phyloP scores from a whole-genome alignment of 2,113 vertebrate species.

The Gadus macrocephalus region DNA sequence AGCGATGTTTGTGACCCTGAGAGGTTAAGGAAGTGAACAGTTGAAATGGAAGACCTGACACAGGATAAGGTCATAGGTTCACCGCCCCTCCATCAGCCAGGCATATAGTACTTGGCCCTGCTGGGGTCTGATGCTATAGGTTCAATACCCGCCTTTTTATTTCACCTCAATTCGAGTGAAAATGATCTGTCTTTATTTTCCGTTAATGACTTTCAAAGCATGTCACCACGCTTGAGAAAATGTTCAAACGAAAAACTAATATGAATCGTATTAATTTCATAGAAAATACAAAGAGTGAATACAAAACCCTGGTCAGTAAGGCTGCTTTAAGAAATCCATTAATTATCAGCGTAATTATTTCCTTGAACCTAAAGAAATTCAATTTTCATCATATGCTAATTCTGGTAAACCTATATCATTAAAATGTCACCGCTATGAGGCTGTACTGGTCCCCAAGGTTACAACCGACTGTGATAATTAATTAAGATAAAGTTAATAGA shows the following conservation, averaged over 20 bases:
- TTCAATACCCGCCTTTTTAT: constrained; percentile 31
- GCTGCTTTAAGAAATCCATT: too few relatives aligned
- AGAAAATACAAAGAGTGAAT: neutral
- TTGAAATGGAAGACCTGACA: constrained; percentile 33
- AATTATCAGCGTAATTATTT: too few relatives aligned
- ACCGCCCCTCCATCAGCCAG: constrained; percentile 15
- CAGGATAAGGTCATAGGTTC: constrained; percentile 39
- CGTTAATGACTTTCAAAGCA: constrained; percentile 14
- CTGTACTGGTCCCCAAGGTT: constrained; percentile 44
- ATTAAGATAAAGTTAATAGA: constrained; percentile 72
- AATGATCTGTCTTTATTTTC: constrained; percentile 14
- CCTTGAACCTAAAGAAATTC: too few relatives aligned
- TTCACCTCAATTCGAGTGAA: constrained; percentile 22
- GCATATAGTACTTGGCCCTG: neutral
- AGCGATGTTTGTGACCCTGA: constrained; percentile 13
- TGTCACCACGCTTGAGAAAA: constrained; percentile 5
- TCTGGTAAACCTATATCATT: too few relatives aligned
- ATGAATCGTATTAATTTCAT: neutral
- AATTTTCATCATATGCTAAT: too few relatives aligned
- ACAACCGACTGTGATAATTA: constrained; percentile 51
- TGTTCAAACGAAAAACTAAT: neutral
- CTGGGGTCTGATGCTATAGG: neutral
- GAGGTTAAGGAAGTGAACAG: constrained; percentile 11
- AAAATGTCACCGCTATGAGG: constrained; percentile 29
- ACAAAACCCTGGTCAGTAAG: too few relatives aligned